A percentile compares a stretch with the other conserved stretches of the same genome.
These are phyloP conservation scores for Zootermopsis nevadensis DNA, from an alignment of 2,888 invertebrate genomes.

Conservation along the genomic window DNA sequence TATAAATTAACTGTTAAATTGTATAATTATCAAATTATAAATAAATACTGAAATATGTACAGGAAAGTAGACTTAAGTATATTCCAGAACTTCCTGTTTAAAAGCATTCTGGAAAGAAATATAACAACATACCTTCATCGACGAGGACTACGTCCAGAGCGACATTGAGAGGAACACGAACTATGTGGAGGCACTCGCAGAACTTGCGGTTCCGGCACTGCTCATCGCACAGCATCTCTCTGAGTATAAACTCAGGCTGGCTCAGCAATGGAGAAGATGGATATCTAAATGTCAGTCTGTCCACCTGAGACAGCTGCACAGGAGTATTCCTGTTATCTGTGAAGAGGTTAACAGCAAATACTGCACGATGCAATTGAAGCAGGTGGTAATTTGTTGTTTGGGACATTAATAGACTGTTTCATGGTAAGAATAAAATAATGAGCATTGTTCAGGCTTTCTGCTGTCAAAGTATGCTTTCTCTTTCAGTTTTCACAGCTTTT, in stretches of 20 bases:
- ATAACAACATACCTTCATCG: slow-evolving; percentile 72
- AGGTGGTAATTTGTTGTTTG: background rate
- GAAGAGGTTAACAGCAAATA: background rate
- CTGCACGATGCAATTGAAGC: background rate
- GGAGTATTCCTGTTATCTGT: slow-evolving; percentile 9
- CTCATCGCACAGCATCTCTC: slow-evolving; percentile 56
- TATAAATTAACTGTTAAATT: too few relatives aligned
- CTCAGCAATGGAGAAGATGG: slow-evolving; percentile 83
- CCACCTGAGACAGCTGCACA: slow-evolving; percentile 71
- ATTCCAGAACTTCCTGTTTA: too few relatives aligned
- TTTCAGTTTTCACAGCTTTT: too few relatives aligned
- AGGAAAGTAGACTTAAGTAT: too few relatives aligned
- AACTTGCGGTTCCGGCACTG: slow-evolving; percentile 56
- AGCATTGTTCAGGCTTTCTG: too few relatives aligned
- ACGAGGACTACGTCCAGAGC: slow-evolving; percentile 79
- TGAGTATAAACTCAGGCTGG: slow-evolving; percentile 71
- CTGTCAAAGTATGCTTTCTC: too few relatives aligned
- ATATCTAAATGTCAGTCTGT: slow-evolving; percentile 79
- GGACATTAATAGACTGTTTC: too few relatives aligned
- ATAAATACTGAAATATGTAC: too few relatives aligned
- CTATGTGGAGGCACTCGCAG: slow-evolving; percentile 80
- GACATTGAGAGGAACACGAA: slow-evolving; percentile 72
- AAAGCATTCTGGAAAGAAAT: too few relatives aligned
- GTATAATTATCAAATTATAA: too few relatives aligned
- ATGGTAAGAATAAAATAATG: too few relatives aligned